Evolutionary conservation across 1,140 invertebrate species (phyloP).

Genomic region (Macrosteles quadrilineatus): DNA sequence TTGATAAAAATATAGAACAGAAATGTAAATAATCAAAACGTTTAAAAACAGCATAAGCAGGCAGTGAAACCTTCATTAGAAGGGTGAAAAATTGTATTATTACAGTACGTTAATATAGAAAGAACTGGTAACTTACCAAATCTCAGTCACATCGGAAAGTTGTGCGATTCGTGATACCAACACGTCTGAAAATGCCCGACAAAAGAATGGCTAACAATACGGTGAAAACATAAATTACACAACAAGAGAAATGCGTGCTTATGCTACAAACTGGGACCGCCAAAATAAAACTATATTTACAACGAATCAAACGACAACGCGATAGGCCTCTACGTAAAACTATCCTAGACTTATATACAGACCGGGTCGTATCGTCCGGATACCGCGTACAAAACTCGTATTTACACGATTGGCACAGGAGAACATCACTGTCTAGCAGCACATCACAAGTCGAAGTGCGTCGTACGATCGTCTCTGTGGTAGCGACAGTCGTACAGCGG

Average conservation of each 20-base stretch:
- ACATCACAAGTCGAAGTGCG: constrained; percentile 39
- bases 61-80: too few relatives aligned
- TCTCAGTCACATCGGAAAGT: background rate
- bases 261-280: background rate
- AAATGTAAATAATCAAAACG: too few relatives aligned
- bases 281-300: background rate
- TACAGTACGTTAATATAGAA: background rate
- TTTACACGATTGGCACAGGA: constrained; percentile 20
- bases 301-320: background rate
- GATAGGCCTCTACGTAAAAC: constrained; percentile 3
- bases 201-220: background rate
- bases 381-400: constrained; percentile 5
- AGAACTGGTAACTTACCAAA: background rate
- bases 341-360: constrained; percentile 5
- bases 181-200: background rate
- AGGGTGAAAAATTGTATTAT: too few relatives aligned
- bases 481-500: constrained; percentile 34
- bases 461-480: constrained; percentile 9
- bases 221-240: background rate
- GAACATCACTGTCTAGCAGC: background rate
- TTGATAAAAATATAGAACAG: too few relatives aligned
- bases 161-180: background rate
- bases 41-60: too few relatives aligned
- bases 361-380: constrained; percentile 10
- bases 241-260: background rate